These are phyloP conservation scores for Sphenodon punctatus DNA, from an alignment of 2,797 vertebrate genomes.

Conservation along the genomic window DNA sequence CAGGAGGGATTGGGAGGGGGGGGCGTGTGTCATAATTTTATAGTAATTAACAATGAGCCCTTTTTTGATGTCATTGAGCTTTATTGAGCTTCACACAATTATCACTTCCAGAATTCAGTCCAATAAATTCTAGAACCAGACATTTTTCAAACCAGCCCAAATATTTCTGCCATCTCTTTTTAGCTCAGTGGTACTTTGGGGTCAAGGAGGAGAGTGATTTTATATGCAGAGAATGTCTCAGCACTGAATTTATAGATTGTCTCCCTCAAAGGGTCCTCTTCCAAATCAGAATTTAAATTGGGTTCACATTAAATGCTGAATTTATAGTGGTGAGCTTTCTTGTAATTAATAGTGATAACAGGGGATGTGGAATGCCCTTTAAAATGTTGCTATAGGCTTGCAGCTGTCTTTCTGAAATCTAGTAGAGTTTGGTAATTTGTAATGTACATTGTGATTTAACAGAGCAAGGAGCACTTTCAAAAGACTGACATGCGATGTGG, in stretches of 20 bases:
- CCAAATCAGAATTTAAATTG: slow-evolving; percentile 65
- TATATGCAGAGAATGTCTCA: slow-evolving; percentile 23
- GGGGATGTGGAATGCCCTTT: slow-evolving; percentile 23
- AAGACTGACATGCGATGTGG: slow-evolving; percentile 12
- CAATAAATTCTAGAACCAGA: not conserved
- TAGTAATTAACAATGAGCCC: rapidly evolving
- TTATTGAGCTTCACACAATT: not conserved
- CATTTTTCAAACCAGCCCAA: not conserved
- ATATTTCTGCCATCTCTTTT: slow-evolving; percentile 19
- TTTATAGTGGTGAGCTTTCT: slow-evolving; percentile 33
- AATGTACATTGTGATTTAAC: slow-evolving; percentile 28
- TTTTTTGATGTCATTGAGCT: not conserved
- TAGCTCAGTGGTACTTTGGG: slow-evolving; percentile 27
- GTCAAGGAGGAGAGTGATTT: not conserved
- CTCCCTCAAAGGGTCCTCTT: slow-evolving; percentile 19
- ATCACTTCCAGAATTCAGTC: not conserved
- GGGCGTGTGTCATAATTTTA: no score
- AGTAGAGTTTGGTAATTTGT: slow-evolving; percentile 20
- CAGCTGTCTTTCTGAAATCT: slow-evolving; percentile 38
- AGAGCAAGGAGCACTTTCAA: slow-evolving; percentile 24
- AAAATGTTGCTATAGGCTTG: slow-evolving; percentile 42
- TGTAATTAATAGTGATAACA: slow-evolving; percentile 60
- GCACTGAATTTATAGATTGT: slow-evolving; percentile 29
- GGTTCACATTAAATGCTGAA: slow-evolving; percentile 33
- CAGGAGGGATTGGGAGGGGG: no score